Evolutionary conservation across 2,888 invertebrate species (phyloP).

Genomic region (Mythimna pallens): DNA sequence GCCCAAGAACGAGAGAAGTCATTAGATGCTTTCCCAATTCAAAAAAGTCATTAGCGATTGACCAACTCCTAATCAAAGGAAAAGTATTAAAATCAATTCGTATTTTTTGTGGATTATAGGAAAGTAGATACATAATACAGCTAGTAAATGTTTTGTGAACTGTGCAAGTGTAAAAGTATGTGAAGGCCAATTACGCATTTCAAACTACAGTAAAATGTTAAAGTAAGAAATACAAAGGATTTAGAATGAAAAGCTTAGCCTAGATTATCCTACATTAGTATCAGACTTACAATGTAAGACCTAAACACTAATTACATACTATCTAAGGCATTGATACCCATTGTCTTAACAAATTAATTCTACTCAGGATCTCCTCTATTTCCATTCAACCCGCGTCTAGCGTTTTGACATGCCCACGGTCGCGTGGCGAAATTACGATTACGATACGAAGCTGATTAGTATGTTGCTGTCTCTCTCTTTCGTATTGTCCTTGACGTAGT

Average conservation of each 20-base stretch:
- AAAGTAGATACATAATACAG: too few species aligned
- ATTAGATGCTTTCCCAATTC: too few species aligned
- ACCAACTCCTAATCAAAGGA: neutral
- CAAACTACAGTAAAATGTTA: neutral
- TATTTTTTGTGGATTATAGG: too few species aligned
- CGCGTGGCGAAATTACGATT: slow-evolving; percentile 66
- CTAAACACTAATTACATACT: slow-evolving; percentile 43
- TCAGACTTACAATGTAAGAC: neutral
- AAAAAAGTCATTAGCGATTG: neutral
- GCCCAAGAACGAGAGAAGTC: too few species aligned
- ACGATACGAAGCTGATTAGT: slow-evolving; percentile 55
- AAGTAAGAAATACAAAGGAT: neutral
- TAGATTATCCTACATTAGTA: slow-evolving; percentile 12
- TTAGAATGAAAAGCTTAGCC: neutral
- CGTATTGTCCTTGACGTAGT: slow-evolving; percentile 51
- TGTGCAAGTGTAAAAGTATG: too few species aligned
- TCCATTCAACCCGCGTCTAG: slow-evolving; percentile 55
- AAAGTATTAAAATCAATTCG: too few species aligned
- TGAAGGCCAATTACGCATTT: neutral
- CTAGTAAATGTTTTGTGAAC: too few species aligned
- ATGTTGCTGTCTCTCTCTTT: slow-evolving; percentile 56
- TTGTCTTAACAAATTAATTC: slow-evolving; percentile 62
- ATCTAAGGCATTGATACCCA: slow-evolving; percentile 36
- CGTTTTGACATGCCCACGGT: slow-evolving; percentile 65
- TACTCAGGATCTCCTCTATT: slow-evolving; percentile 53